Evolutionary conservation across 2,113 vertebrate species (phyloP).

Genomic region (Gymnobelideus leadbeateri): DNA sequence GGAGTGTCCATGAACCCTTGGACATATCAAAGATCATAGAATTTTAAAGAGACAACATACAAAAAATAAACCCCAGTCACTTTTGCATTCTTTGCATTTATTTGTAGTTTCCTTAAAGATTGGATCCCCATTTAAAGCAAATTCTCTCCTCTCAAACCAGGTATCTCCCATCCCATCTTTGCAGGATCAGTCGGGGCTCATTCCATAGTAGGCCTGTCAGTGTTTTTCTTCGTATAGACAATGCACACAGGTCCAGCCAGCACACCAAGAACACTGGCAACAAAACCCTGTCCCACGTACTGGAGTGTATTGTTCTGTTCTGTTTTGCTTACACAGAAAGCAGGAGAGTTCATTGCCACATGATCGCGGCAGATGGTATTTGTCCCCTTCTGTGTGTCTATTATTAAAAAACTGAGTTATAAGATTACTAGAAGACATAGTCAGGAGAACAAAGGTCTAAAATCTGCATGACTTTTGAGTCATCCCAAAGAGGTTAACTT

Average conservation of each 20-base stretch:
- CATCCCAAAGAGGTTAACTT: not conserved
- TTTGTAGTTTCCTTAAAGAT: not conserved
- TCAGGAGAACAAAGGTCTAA: not conserved
- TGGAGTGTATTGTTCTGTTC: not conserved
- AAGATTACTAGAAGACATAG: not conserved
- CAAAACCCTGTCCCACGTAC: not conserved
- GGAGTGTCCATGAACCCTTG: not conserved
- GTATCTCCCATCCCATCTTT: not conserved
- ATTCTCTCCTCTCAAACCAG: not conserved
- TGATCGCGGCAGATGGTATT: not conserved
- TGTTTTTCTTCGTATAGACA: not conserved
- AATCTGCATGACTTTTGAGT: not conserved
- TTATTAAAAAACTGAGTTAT: not conserved
- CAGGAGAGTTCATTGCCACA: not conserved
- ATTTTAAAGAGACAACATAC: not conserved
- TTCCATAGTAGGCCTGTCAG: fast-evolving
- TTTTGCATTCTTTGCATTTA: not conserved
- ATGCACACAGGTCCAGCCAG: not conserved
- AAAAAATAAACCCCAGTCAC: not conserved
- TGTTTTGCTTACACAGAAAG: not conserved
- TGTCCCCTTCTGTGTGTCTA: not conserved
- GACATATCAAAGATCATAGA: not conserved
- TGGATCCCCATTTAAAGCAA: not conserved
- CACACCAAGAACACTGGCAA: not conserved
- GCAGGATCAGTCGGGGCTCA: fast-evolving